Percentiles rank a stretch among this genome's conserved stretches.
phyloP scores from a whole-genome alignment of 1,140 invertebrate genomes.

The Drepana arcuata region DNA sequence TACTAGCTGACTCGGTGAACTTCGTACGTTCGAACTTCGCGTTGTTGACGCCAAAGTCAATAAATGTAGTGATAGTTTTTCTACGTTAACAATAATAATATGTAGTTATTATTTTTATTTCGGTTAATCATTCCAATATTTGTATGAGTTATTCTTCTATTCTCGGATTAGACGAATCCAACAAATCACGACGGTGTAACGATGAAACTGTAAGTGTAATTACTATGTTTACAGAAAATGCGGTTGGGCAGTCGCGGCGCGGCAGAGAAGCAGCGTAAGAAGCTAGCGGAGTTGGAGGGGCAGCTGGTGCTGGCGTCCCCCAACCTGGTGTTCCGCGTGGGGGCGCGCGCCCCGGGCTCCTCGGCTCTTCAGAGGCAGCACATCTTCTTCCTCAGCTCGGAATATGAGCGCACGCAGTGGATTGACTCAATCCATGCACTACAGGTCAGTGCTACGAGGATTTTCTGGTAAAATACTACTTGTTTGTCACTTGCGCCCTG shows the following conservation, averaged over 20 bases:
- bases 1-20: no score
- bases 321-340: conserved; percentile 82
- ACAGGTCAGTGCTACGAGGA: conserved; percentile 73
- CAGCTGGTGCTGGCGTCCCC: conserved; percentile 92
- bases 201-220: neutral
- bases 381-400: conserved; percentile 92
- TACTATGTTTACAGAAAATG: conserved; percentile 64
- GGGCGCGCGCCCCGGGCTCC: conserved; percentile 60
- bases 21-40: no score
- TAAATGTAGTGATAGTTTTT: no score
- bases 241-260: conserved; percentile 77
- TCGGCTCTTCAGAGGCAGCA: conserved; percentile 80
- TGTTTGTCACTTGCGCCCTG: neutral
- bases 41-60: no score
- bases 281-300: conserved; percentile 89
- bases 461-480: neutral
- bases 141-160: no score
- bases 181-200: no score
- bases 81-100: no score
- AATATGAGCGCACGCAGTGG: conserved; percentile 95
- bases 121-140: no score
- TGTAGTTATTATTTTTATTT: no score
- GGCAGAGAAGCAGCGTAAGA: conserved; percentile 90
- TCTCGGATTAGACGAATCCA: no score
- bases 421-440: conserved; percentile 90